Percentiles rank a stretch among this genome's conserved stretches.
Evolutionary conservation across 2,797 vertebrate genomes (phyloP).

Genomic region (Mionectes olivaceus): DNA sequence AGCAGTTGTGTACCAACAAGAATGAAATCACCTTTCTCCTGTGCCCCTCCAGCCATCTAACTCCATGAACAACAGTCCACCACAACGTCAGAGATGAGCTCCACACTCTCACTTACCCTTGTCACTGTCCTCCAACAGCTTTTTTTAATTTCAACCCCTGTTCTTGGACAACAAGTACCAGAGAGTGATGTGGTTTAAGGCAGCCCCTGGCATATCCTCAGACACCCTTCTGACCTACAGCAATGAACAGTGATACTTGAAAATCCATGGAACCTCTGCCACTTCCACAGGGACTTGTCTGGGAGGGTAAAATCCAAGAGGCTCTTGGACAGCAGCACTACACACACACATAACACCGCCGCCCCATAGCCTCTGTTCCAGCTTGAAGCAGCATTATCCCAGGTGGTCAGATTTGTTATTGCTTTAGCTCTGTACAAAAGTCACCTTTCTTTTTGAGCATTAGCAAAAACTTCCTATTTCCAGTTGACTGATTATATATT

Average conservation of each 20-base stretch:
- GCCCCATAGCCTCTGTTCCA: not conserved
- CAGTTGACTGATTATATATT: conserved; percentile 68
- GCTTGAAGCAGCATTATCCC: not conserved
- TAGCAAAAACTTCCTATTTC: conserved; percentile 58
- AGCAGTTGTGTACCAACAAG: not conserved
- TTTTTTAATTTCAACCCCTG: not conserved
- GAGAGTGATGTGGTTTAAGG: not conserved
- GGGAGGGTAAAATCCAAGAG: not conserved
- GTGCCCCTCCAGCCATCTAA: not conserved
- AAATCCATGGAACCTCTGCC: not conserved
- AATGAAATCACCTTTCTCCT: not conserved
- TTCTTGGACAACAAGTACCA: not conserved
- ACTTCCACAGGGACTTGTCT: not conserved
- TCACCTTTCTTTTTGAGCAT: conserved; percentile 67
- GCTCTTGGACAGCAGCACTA: not conserved
- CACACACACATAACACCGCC: not conserved
- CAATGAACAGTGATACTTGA: not conserved
- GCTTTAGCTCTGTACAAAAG: conserved; percentile 28
- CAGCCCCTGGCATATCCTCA: not conserved
- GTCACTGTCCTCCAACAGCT: accelerated
- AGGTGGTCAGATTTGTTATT: not conserved
- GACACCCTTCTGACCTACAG: not conserved
- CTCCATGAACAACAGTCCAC: not conserved
- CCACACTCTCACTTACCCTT: not conserved
- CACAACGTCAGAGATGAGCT: not conserved